phyloP scores from a whole-genome alignment of 2,113 vertebrate genomes.

The Isichthys henryi region DNA sequence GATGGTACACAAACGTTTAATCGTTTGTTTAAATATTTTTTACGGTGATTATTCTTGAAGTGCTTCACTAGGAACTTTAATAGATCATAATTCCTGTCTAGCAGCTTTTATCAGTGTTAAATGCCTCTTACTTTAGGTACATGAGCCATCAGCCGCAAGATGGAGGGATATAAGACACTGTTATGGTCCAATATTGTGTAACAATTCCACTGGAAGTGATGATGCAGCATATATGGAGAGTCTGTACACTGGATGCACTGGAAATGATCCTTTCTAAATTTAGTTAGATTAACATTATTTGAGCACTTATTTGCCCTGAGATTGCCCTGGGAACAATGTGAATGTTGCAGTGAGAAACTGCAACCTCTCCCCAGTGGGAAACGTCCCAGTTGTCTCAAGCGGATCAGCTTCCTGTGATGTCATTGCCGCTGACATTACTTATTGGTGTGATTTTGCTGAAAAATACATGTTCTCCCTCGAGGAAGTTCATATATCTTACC shows the following conservation, averaged over 20 bases:
- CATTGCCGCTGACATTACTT: background rate
- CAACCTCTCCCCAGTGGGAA: background rate
- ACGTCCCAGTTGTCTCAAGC: background rate
- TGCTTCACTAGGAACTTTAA: background rate
- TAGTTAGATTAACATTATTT: background rate
- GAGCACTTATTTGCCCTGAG: background rate
- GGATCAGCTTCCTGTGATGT: background rate
- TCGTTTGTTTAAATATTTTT: background rate
- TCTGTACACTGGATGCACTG: background rate
- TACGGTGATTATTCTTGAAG: background rate
- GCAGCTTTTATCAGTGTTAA: background rate
- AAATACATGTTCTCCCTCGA: slow-evolving; percentile 32
- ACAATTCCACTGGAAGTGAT: background rate
- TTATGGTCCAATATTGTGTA: background rate
- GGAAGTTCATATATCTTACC: background rate
- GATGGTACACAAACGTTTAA: background rate
- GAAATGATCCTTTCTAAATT: background rate
- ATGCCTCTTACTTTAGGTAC: background rate
- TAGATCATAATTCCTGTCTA: background rate
- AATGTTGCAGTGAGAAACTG: too few species aligned
- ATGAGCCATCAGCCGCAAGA: background rate
- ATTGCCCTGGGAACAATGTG: background rate
- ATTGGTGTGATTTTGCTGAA: background rate
- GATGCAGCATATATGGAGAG: too few species aligned
- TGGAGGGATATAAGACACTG: background rate